Evolutionary conservation across 1,140 invertebrate genomes (phyloP).

Genomic region (Linepithema humile): DNA sequence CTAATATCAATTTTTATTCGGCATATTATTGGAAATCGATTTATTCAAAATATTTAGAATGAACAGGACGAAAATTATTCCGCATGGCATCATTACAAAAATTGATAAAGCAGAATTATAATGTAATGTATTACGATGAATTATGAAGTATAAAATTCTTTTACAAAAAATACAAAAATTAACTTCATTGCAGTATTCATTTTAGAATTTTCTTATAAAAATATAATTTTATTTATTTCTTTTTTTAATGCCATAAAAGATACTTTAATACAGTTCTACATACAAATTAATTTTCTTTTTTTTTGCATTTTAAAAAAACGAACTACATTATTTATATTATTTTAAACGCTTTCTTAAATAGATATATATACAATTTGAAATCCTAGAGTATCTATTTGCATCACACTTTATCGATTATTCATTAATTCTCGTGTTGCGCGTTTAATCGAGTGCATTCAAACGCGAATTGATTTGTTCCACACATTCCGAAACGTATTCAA

Average conservation of each 20-base stretch:
- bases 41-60: background rate
- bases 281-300: background rate
- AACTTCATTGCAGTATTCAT: background rate
- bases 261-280: background rate
- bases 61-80: background rate
- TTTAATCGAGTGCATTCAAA: constrained; percentile 39
- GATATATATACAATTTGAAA: background rate
- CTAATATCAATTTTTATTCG: constrained; percentile 7
- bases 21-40: constrained; percentile 26
- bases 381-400: constrained; percentile 9
- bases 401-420: constrained; percentile 32
- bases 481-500: constrained; percentile 42
- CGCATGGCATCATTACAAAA: background rate
- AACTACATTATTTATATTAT: background rate
- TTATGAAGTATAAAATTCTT: background rate
- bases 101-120: background rate
- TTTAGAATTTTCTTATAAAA: background rate
- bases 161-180: background rate
- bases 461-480: constrained; percentile 42
- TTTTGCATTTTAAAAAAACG: background rate
- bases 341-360: background rate
- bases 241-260: background rate
- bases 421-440: background rate
- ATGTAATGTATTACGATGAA: background rate
- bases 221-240: background rate